Base-by-base conservation (phyloP, 2,113 vertebrate genomes). In the Halichoerus grypus region DNA sequence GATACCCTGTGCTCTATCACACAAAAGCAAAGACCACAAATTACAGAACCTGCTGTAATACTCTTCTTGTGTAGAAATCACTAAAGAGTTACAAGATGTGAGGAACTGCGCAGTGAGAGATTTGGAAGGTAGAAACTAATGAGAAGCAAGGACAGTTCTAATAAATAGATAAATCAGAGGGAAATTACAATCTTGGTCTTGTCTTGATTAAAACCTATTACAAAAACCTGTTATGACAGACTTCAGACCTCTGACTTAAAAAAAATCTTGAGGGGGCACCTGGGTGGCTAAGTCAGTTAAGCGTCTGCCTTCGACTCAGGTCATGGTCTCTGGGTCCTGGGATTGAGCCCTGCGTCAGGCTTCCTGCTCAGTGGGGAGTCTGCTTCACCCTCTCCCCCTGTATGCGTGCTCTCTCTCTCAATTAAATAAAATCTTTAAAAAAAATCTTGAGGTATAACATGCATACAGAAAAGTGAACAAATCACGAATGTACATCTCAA, bases 41-140 rank as follows among this genome's bases (percentile, higher is more conserved):
- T n/a, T 36, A 59, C 61, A 97, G 46, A 84, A 94, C 10, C 36
- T 84, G 69, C 18, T 33, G 9, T 63, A 91, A 69, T 82, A 63
- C 28, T 72, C n/a, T 88, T 88, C 36, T 28, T 65, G 26, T 87
- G 39, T 72, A 31, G 51, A 91, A 82, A 84, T 55, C 42, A 84
- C 67, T 79, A 79, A 61, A 51, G 49, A 14, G 28, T 94, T 88
- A 82, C 24, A 83, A 88, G 69, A 84, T 82, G 14, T 61, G 33
- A 24, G 91, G 31, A 91, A 88, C 7, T 46, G 31, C 7, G 7
- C 7, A 49, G 16, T 71, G 42, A 51, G 26, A 87, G n/a, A 80
- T 88, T 87, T 82, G 67, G 14, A 77, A 95, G 42, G 21, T 55
- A 71, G 69, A 94, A 77, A 94, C 28, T 16, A 82, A 87, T 28